These are phyloP conservation scores for Xiphophorus maculatus DNA, from an alignment of 2,113 vertebrate species.

Conservation along the genomic window DNA sequence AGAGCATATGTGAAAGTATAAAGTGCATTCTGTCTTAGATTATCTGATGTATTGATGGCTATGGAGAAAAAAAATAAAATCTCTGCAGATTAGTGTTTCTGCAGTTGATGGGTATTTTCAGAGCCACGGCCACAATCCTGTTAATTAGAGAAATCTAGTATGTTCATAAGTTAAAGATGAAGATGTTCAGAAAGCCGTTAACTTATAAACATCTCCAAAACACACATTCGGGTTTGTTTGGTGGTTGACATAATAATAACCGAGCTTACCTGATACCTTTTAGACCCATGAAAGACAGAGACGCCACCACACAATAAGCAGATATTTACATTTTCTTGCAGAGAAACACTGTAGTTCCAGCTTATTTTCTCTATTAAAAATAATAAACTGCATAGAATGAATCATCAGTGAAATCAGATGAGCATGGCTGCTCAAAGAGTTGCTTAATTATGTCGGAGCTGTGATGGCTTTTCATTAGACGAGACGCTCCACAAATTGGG, in stretches of 20 bases:
- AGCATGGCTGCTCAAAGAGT: slow-evolving; percentile 48
- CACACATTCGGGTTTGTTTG: too few relatives aligned
- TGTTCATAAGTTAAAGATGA: too few relatives aligned
- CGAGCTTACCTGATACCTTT: too few relatives aligned
- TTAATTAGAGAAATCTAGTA: not conserved
- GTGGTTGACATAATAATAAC: too few relatives aligned
- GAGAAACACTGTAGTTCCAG: not conserved
- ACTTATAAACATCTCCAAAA: too few relatives aligned
- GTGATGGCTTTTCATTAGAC: slow-evolving; percentile 60
- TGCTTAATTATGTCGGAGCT: slow-evolving; percentile 45
- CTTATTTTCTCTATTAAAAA: not conserved
- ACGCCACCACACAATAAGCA: not conserved
- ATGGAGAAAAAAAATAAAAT: not conserved
- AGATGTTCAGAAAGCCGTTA: too few relatives aligned
- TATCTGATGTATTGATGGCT: not conserved
- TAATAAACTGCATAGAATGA: slow-evolving; percentile 6
- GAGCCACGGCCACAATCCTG: not conserved
- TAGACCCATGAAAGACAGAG: not conserved
- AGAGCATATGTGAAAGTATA: not conserved
- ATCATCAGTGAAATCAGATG: slow-evolving; percentile 35
- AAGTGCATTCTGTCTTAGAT: not conserved
- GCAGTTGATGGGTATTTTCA: not conserved
- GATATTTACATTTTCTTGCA: not conserved
- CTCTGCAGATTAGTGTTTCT: too few relatives aligned
- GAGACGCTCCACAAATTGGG: slow-evolving; percentile 40